Evolutionary conservation across 2,797 vertebrate species (phyloP).

Genomic region (Carcharodon carcharias): DNA sequence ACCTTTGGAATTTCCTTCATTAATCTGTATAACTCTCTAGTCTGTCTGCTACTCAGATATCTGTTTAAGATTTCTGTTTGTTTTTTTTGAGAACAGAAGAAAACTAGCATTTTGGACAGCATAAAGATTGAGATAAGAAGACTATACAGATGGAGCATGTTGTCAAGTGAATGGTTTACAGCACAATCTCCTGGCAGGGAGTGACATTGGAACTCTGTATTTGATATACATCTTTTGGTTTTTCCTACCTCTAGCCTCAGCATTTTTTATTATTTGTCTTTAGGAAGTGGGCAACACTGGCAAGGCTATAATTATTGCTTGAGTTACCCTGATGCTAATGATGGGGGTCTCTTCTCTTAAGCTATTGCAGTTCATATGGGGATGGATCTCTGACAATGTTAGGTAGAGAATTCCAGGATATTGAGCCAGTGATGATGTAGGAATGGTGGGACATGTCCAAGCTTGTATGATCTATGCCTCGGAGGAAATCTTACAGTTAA

Average conservation of each 20-base stretch:
- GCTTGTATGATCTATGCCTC: background rate
- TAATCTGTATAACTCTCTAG: background rate
- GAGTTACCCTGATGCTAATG: background rate
- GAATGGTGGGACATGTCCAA: background rate
- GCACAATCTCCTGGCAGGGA: background rate
- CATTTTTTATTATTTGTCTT: background rate
- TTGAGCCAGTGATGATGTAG: background rate
- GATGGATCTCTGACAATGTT: background rate
- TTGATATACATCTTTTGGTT: background rate
- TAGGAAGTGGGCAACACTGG: background rate
- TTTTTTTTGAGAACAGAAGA: background rate
- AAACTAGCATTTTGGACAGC: background rate
- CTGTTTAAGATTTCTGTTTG: background rate
- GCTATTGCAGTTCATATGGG: background rate
- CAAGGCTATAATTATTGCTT: background rate
- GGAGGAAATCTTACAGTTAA: background rate
- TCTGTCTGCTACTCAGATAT: background rate
- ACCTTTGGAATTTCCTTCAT: slow-evolving; percentile 3
- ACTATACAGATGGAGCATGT: background rate
- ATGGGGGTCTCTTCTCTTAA: background rate
- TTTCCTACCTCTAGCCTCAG: background rate
- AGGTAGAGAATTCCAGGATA: background rate
- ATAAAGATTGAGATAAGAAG: background rate
- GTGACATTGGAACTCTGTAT: too few species aligned
- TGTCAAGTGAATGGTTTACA: background rate